Percentiles rank a stretch among this genome's conserved stretches.
Conservation (phyloP, 2,113 vertebrate species). For the Ceratotherium simum region DNA sequence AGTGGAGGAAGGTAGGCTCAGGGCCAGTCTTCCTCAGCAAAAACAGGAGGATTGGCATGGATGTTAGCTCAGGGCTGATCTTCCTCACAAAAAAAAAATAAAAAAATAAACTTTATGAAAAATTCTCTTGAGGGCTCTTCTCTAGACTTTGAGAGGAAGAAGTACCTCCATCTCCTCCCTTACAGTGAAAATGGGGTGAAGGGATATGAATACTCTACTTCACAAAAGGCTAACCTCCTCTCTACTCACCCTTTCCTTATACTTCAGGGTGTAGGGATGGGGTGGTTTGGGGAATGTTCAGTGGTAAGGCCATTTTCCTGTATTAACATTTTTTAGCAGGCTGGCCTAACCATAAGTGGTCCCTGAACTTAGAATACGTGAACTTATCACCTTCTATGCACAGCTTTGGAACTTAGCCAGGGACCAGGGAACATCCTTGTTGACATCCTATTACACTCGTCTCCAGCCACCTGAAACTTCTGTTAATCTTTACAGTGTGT, state of each 20-base stretch:
- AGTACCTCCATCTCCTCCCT: neutral
- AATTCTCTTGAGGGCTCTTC: neutral
- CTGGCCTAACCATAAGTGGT: neutral
- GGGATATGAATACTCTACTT: neutral
- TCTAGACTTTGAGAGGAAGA: neutral
- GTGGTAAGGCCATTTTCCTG: neutral
- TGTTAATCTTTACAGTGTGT: slow-evolving; percentile 28
- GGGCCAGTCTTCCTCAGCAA: too few species aligned
- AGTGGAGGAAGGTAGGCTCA: too few species aligned
- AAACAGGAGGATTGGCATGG: too few species aligned
- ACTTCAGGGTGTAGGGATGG: neutral
- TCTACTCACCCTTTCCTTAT: neutral
- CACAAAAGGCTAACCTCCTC: neutral
- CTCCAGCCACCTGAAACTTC: slow-evolving; percentile 2
- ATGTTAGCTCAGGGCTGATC: too few species aligned
- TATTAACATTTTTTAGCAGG: neutral
- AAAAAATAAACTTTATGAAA: neutral
- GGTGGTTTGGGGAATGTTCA: neutral
- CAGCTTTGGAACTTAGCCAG: slow-evolving; percentile 8
- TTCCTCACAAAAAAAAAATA: too few species aligned
- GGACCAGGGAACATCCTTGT: neutral
- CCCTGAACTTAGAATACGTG: slow-evolving; percentile 7
- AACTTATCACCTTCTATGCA: neutral
- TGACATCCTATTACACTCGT: neutral
- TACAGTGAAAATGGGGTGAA: neutral